Base-by-base conservation (phyloP, 2,888 invertebrate genomes). In the Trichopoda pennipes region DNA sequence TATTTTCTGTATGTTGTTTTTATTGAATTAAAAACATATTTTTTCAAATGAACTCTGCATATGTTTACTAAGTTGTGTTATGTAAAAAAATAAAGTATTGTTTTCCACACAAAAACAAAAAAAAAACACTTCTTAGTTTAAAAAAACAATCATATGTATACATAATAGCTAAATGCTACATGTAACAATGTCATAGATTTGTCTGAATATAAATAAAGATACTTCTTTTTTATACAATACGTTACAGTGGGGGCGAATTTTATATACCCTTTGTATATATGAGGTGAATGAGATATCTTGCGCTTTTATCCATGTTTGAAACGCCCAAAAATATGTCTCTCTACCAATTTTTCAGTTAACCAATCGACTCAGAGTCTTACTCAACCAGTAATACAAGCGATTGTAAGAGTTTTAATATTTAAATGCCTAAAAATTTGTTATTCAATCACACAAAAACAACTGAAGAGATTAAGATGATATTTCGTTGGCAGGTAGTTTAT, bases 61-160 rank as follows among this genome's bases (percentile, higher is more conserved):
- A 82, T 75, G 79, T 75, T 82, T 68, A 60, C 19, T 58, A 60
- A 70, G 23, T 63, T 56, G 47, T 61, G n/a, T 74, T 63, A 68
- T 74, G 73, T n/a, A n/a, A n/a, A n/a, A n/a, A 79, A 74, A 74
- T 68, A 79, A 73, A 74, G 79, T 79, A 79, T 79, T 79, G 79
- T 79, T 79, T 78, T 68, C 60, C 42, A 63, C 17, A 38, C 14
- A 35, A n/a, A 51, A 16, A 9, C 21, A 21, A 2, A 55, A 56
- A 35, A 56, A 44, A 56, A 23, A 44, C 51, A 21, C 19, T 28
- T 10, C 10, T 8, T 35, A 16, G n/a, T n/a, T n/a, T n/a, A n/a
- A n/a, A n/a, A 56, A 44, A 51, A 6, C 51, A 55, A 38, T 53
- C 64, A 58, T 38, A 61, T 74, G 66, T 38, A 38, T 38, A 38